Evolutionary conservation across 2,113 vertebrate genomes (phyloP).

Genomic region (Poeciliopsis turrubarensis): DNA sequence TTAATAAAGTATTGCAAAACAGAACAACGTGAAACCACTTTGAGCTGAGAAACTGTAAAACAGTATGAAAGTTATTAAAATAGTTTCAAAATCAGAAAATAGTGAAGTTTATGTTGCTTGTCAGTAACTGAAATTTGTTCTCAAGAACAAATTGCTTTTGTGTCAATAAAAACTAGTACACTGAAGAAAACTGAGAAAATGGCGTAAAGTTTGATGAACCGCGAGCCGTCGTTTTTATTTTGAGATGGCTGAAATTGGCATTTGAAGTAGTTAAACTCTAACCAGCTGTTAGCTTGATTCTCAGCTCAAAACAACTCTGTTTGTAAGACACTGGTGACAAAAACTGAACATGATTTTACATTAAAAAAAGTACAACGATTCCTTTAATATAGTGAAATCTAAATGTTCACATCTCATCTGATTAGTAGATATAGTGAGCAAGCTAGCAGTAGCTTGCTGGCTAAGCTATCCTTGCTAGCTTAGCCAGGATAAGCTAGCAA

Average conservation of each 20-base stretch:
- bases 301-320: background rate
- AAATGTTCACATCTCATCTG: background rate
- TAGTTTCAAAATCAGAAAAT: background rate
- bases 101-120: background rate
- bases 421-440: background rate
- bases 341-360: background rate
- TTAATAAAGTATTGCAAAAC: background rate
- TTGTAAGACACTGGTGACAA: background rate
- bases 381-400: background rate
- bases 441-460: background rate
- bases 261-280: background rate
- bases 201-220: background rate
- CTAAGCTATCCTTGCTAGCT: too few relatives aligned
- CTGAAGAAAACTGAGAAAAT: background rate
- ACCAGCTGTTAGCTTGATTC: background rate
- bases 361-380: background rate
- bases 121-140: background rate
- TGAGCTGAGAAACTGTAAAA: background rate
- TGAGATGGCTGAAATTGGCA: background rate
- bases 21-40: background rate
- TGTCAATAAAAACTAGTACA: background rate
- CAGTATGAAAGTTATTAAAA: background rate
- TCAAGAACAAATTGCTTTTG: background rate
- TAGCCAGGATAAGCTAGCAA: background rate
- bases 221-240: background rate